Base-by-base conservation (phyloP, 2,113 vertebrate genomes). In the Collichthys lucidus region DNA sequence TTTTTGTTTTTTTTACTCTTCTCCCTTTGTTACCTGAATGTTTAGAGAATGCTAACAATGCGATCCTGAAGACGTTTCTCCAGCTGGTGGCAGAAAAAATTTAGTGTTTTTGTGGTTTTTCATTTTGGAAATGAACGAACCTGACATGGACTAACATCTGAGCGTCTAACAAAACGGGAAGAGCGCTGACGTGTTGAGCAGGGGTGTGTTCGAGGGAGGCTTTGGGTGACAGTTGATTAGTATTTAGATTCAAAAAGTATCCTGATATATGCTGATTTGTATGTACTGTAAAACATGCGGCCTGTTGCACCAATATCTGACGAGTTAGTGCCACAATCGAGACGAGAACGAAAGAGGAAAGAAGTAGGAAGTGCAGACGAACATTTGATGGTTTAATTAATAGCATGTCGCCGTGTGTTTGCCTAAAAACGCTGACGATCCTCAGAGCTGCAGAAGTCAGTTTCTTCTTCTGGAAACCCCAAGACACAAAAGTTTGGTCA, bases 1-100 rank as follows among this genome's bases (percentile, higher is more conserved):
- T 93, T 77, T 81, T 69, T 86, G 91, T 84, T 82, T 67, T 82
- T 67, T 93, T 90, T 70, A 92, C 82, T 89, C 88, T 89, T 90
- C 70, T 89, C 91, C 77, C 74, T n/a, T n/a, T 8, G 35, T 35
- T 74, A 14, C n/a, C 50, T 74, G 63, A 31, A 50, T 10, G 73
- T 63, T 40, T 40, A 9, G 4, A 17, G 55, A 61, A 90, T 80
- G 91, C 77, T 91, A 93, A 88, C 87, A 80, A 29, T 20, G 89
- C 90, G 91, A 82, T 82, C 84, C 83, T 85, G 88, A 85, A 85
- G 83, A 16, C 90, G 55, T 9, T 92, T 59, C 68, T 55, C 31
- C 12, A 15, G 42, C 57, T 77, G 62, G 14, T 68, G 59, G 59
- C 63, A 47, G 60, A 80, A 62, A 62, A 16, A 79, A 24, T 60